Conservation (phyloP, 2,113 vertebrate species). For the Sula dactylatra region DNA sequence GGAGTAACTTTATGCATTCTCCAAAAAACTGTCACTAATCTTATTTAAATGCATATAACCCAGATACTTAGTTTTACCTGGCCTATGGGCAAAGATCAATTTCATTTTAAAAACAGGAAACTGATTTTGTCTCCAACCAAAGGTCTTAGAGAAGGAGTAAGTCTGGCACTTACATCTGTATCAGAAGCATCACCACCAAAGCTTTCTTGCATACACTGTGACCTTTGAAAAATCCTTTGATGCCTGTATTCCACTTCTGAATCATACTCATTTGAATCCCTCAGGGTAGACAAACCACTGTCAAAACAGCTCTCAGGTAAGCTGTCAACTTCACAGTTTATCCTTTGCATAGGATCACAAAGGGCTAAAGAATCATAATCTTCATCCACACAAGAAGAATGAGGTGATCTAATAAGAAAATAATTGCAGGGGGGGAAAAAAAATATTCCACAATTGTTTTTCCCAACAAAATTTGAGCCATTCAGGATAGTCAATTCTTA, state of each 20-base stretch:
- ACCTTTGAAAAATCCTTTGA: slow-evolving; percentile 68
- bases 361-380: slow-evolving; percentile 86
- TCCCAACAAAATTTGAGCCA: not conserved
- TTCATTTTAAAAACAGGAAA: not conserved
- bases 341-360: slow-evolving; percentile 88
- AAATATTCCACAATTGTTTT: not conserved
- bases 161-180: slow-evolving; percentile 78
- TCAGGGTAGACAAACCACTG: slow-evolving; percentile 91
- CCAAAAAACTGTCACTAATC: not conserved
- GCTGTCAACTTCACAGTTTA: slow-evolving; percentile 88
- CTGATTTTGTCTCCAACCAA: not conserved
- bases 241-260: slow-evolving; percentile 83
- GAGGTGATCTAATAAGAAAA: slow-evolving; percentile 73
- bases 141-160: not conserved
- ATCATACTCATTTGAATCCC: slow-evolving; percentile 89
- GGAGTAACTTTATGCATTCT: not conserved
- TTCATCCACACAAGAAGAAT: slow-evolving; percentile 80
- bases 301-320: slow-evolving; percentile 89
- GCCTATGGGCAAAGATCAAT: not conserved
- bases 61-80: not conserved
- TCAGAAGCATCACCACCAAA: slow-evolving; percentile 81
- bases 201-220: slow-evolving; percentile 60
- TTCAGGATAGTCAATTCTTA: not conserved
- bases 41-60: not conserved
- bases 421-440: not conserved